These are phyloP conservation scores for Drosophila prosaltans DNA, from an alignment of 1,140 invertebrate species.

Conservation along the genomic window DNA sequence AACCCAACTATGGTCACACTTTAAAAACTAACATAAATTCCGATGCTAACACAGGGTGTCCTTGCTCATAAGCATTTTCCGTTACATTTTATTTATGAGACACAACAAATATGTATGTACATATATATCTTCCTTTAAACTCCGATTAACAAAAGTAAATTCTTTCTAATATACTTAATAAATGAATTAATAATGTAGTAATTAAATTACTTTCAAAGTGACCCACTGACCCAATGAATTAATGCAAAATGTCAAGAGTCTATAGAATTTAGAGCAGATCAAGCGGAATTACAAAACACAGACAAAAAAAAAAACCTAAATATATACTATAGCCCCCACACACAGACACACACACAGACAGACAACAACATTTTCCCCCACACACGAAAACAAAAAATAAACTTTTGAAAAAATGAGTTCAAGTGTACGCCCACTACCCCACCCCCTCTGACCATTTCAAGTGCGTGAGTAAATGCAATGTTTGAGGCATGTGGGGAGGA, in stretches of 20 bases:
- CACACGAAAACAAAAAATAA: conserved; percentile 19
- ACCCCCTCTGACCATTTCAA: conserved; percentile 3
- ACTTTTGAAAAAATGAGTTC: conserved; percentile 55
- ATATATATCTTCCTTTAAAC: too few relatives aligned
- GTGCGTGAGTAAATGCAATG: conserved; percentile 49
- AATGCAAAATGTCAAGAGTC: conserved; percentile 17
- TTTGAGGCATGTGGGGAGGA: background rate
- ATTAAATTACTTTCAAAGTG: conserved; percentile 4
- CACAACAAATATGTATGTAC: too few relatives aligned
- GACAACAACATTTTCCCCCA: background rate
- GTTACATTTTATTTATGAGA: too few relatives aligned
- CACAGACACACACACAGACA: background rate
- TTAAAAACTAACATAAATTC: too few relatives aligned
- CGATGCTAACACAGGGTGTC: too few relatives aligned
- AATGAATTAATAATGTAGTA: conserved; percentile 14
- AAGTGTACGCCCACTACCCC: conserved; percentile 48
- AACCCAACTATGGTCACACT: too few relatives aligned
- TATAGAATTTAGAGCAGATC: conserved; percentile 29
- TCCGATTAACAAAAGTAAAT: too few relatives aligned
- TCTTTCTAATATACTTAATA: background rate
- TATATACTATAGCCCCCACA: conserved; percentile 25
- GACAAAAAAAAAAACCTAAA: conserved; percentile 20
- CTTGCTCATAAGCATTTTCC: too few relatives aligned
- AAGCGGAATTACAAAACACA: conserved; percentile 16
- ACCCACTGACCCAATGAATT: conserved; percentile 14